Conservation (phyloP, 2,888 invertebrate genomes). For the Polia nebulosa region DNA sequence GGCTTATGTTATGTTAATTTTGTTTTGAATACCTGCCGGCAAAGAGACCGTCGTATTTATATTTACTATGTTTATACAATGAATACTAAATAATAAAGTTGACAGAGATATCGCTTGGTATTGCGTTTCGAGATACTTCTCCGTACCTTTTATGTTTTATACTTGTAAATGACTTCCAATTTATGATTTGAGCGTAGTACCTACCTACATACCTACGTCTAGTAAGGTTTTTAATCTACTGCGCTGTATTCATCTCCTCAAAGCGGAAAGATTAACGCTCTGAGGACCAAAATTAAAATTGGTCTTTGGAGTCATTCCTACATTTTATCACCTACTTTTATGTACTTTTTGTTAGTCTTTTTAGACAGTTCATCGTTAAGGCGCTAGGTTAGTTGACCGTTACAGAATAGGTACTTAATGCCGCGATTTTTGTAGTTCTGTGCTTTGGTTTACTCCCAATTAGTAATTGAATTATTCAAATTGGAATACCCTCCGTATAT, state of each 20-base stretch:
- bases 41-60: constrained; percentile 48
- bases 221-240: constrained; percentile 4
- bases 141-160: constrained; percentile 1
- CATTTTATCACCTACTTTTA: neutral
- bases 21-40: constrained; percentile 30
- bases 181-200: neutral
- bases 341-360: neutral
- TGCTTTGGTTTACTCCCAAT: no score
- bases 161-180: constrained; percentile 13
- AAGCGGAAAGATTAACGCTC: constrained; percentile 1
- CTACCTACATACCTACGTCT: neutral
- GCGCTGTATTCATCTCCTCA: constrained; percentile 5
- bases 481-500: no score
- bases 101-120: constrained; percentile 19
- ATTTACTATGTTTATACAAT: constrained; percentile 22
- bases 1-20: constrained; percentile 53
- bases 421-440: no score
- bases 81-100: constrained; percentile 45
- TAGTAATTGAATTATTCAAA: no score
- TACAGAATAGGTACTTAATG: no score
- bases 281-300: neutral
- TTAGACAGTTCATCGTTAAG: neutral
- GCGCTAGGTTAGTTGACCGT: neutral
- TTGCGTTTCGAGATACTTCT: constrained; percentile 8
- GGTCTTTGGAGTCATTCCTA: neutral